Conservation (phyloP, 1,140 invertebrate species). For the Tachypleus tridentatus region DNA sequence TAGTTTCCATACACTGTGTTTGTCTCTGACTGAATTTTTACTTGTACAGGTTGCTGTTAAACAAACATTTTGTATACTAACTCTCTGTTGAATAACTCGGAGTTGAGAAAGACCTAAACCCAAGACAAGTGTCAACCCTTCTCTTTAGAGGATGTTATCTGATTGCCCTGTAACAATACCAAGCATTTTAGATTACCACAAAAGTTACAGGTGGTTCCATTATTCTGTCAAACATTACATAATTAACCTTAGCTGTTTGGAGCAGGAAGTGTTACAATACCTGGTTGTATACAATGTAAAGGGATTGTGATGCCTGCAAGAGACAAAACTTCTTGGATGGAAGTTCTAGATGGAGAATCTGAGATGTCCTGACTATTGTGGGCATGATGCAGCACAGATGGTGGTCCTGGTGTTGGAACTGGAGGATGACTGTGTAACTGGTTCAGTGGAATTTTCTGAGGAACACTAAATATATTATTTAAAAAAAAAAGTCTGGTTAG, state of each 20-base stretch:
- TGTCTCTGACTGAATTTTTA: too few relatives aligned
- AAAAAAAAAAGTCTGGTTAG: too few relatives aligned
- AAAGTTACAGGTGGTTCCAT: background rate
- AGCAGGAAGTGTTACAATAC: constrained; percentile 31
- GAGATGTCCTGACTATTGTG: background rate
- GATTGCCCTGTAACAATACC: too few relatives aligned
- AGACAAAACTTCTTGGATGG: constrained; percentile 22
- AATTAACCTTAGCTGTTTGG: background rate
- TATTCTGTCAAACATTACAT: background rate
- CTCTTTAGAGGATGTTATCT: too few relatives aligned
- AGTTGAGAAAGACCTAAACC: too few relatives aligned
- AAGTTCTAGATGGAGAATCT: constrained; percentile 23
- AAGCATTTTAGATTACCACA: too few relatives aligned
- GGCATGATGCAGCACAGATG: too few relatives aligned
- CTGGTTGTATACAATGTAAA: constrained; percentile 59
- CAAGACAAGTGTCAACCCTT: too few relatives aligned
- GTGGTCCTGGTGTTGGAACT: background rate
- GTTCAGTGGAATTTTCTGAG: constrained; percentile 58
- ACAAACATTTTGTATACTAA: too few relatives aligned
- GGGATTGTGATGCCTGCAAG: constrained; percentile 60
- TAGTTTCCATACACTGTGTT: too few relatives aligned
- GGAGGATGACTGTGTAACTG: constrained; percentile 31
- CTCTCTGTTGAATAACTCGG: too few relatives aligned
- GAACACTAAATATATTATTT: constrained; percentile 9
- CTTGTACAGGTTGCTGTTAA: too few relatives aligned